phyloP scores from a whole-genome alignment of 2,888 invertebrate species.

The Temnothorax unifasciatus region DNA sequence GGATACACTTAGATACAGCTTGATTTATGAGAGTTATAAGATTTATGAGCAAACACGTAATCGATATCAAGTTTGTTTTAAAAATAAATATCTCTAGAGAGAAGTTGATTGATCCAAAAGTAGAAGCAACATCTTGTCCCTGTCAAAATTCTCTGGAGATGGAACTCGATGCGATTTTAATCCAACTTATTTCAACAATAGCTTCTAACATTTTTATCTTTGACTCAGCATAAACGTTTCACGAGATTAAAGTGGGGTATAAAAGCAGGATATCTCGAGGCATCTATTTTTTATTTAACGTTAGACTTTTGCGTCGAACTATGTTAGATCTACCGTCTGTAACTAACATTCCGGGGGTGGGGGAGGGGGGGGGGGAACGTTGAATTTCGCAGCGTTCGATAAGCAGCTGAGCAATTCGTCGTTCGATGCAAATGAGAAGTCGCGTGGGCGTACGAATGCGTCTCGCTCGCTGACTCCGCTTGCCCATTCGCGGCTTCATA shows the following conservation, averaged over 20 bases:
- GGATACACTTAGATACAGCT: background rate
- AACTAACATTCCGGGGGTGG: background rate
- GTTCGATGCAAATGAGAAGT: slow-evolving; percentile 69
- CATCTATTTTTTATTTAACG: background rate
- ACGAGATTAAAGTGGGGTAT: background rate
- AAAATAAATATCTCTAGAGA: background rate
- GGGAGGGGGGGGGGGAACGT: background rate
- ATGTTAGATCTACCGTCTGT: background rate
- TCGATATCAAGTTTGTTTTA: background rate
- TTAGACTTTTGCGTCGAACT: background rate
- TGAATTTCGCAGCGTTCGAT: slow-evolving; percentile 20
- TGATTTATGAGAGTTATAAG: background rate
- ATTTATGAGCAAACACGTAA: background rate
- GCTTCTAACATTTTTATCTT: background rate
- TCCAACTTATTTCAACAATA: background rate
- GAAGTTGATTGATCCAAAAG: background rate
- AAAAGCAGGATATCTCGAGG: background rate
- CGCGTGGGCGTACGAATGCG: slow-evolving; percentile 71
- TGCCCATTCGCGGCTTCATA: slow-evolving; percentile 44
- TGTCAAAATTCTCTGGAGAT: background rate
- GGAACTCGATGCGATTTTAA: background rate
- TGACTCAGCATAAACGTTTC: background rate
- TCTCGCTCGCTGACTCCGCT: slow-evolving; percentile 48
- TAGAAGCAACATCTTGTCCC: background rate
- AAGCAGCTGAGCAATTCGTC: slow-evolving; percentile 37